Percentiles rank a stretch among this genome's conserved stretches.
phyloP scores from a whole-genome alignment of 2,797 vertebrate species.

The Acanthornis magna region DNA sequence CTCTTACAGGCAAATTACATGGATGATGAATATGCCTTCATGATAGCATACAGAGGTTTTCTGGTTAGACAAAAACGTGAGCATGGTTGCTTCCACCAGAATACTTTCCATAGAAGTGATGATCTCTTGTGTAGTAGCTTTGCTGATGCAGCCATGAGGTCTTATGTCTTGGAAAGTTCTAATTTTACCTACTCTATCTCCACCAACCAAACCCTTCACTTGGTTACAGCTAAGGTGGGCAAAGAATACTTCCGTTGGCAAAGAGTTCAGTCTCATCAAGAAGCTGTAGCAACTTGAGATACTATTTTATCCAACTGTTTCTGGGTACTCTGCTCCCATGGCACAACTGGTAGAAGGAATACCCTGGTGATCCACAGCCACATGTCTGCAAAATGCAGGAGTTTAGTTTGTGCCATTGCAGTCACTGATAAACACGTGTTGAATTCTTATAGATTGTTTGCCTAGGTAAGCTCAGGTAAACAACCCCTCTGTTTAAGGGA shows the following conservation, averaged over 20 bases:
- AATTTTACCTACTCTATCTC: neutral
- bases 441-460: neutral
- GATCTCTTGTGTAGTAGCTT: neutral
- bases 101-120: neutral
- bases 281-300: neutral
- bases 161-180: neutral
- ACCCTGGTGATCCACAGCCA: neutral
- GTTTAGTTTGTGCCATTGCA: neutral
- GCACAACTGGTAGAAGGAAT: neutral
- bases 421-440: neutral
- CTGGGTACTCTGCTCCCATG: neutral
- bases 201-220: neutral
- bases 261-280: neutral
- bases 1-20: neutral
- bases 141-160: neutral
- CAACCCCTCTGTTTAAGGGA: neutral
- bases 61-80: neutral
- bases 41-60: neutral
- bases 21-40: neutral
- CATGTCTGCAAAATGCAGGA: neutral
- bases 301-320: neutral
- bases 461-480: neutral
- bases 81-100: neutral
- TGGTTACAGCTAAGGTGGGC: neutral
- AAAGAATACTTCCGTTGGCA: neutral